Percentiles rank a stretch among this genome's conserved stretches.
Conservation (phyloP, 2,797 vertebrate species). For the Hippoglossus hippoglossus region DNA sequence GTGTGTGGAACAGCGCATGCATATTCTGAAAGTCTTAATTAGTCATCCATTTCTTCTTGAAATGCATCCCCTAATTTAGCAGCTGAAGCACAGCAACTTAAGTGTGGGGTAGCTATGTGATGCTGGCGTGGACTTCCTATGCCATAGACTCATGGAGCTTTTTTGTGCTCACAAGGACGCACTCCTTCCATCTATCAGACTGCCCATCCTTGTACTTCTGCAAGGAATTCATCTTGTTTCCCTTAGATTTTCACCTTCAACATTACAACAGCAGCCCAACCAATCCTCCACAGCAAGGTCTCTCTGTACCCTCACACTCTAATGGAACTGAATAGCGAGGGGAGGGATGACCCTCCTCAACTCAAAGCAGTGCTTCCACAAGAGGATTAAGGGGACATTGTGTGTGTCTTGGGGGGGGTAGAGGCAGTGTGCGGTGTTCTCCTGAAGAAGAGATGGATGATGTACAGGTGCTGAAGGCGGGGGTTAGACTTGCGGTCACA, state of each 20-base stretch:
- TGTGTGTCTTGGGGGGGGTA: background rate
- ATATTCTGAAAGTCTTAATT: constrained; percentile 36
- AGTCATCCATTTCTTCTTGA: constrained; percentile 40
- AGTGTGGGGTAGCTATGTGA: background rate
- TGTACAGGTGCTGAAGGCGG: constrained; percentile 24
- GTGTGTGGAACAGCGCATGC: background rate
- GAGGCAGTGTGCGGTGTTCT: no score
- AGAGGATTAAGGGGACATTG: background rate
- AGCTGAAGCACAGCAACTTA: constrained; percentile 17
- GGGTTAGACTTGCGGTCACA: constrained; percentile 37
- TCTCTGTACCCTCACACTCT: constrained; percentile 41
- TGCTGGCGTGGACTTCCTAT: constrained; percentile 9
- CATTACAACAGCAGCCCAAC: constrained; percentile 40
- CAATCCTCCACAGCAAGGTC: constrained; percentile 42
- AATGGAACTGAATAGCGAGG: constrained; percentile 56
- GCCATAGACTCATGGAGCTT: constrained; percentile 2
- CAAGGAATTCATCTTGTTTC: constrained; percentile 42
- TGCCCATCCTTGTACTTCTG: constrained; percentile 18
- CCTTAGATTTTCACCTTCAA: constrained; percentile 60
- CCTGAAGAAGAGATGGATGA: constrained; percentile 15
- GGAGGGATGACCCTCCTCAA: constrained; percentile 52
- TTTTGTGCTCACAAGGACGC: constrained; percentile 41
- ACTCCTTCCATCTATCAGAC: constrained; percentile 5
- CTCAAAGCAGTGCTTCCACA: constrained; percentile 48
- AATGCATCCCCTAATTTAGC: constrained; percentile 25